Conservation (phyloP, 2,797 vertebrate genomes). For the Micrastur ruficollis region DNA sequence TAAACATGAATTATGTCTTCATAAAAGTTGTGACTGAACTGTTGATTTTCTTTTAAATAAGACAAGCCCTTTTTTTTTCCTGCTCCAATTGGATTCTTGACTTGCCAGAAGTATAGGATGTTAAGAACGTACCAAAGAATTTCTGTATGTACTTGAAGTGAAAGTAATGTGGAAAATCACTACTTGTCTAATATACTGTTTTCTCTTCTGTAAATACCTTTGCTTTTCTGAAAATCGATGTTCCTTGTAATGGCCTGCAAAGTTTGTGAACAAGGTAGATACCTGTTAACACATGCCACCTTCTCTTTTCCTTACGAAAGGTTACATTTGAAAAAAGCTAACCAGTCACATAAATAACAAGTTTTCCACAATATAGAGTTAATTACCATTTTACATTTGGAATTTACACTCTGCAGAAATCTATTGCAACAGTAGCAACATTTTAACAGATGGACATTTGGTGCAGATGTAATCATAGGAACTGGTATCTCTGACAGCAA, state of each 20-base stretch:
- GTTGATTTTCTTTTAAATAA: not conserved
- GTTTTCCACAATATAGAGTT: not conserved
- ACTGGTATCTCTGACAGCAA: not conserved
- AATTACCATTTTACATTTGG: not conserved
- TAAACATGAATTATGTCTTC: not conserved
- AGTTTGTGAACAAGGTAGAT: not conserved
- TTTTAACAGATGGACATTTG: not conserved
- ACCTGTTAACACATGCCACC: not conserved
- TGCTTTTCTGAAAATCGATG: not conserved
- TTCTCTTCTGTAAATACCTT: not conserved
- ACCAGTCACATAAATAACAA: not conserved
- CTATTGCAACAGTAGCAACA: not conserved
- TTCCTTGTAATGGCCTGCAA: not conserved
- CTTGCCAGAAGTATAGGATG: not conserved
- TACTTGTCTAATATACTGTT: not conserved
- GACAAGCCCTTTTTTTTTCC: not conserved
- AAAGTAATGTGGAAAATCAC: not conserved
- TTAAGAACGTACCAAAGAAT: not conserved
- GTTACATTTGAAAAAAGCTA: not conserved
- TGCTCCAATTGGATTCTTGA: not conserved
- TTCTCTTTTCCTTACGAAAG: not conserved
- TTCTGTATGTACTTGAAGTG: not conserved
- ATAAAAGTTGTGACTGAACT: not conserved
- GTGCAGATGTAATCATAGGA: not conserved
- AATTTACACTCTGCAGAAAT: not conserved